These are phyloP conservation scores for Dicaeum eximium DNA, from an alignment of 2,113 vertebrate genomes.

Conservation along the genomic window DNA sequence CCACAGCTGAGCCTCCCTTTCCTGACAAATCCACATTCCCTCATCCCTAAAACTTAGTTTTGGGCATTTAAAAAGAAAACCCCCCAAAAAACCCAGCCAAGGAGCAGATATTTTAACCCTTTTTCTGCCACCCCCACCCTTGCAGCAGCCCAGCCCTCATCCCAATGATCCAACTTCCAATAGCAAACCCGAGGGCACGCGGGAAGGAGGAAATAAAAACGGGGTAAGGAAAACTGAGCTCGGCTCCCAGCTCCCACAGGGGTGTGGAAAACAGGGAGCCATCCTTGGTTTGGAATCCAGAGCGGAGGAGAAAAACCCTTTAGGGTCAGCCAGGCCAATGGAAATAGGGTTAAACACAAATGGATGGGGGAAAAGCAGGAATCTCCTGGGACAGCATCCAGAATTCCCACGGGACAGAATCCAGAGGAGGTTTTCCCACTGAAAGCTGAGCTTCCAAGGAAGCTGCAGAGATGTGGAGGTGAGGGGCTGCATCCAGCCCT, in stretches of 20 bases:
- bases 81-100: rapidly evolving
- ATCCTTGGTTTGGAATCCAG: no score
- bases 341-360: neutral
- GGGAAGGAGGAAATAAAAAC: slow-evolving; percentile 70
- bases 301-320: rapidly evolving
- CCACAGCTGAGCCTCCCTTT: slow-evolving; percentile 7
- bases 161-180: slow-evolving; percentile 69
- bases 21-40: neutral
- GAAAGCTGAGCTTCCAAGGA: rapidly evolving
- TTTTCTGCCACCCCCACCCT: slow-evolving; percentile 66
- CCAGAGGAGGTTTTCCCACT: neutral
- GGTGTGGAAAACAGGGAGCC: slow-evolving; percentile 10
- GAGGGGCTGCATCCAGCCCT: neutral
- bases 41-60: slow-evolving; percentile 24
- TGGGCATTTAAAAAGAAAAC: neutral
- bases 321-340: neutral
- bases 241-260: slow-evolving; percentile 13
- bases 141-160: slow-evolving; percentile 75
- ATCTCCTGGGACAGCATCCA: rapidly evolving
- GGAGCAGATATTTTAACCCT: slow-evolving; percentile 57
- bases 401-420: rapidly evolving
- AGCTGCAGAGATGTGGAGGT: rapidly evolving
- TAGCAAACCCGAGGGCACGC: slow-evolving; percentile 66
- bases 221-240: slow-evolving; percentile 69
- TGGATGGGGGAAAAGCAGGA: neutral